Conservation (phyloP, 2,113 vertebrate genomes). For the Gallinago jamesoni region DNA sequence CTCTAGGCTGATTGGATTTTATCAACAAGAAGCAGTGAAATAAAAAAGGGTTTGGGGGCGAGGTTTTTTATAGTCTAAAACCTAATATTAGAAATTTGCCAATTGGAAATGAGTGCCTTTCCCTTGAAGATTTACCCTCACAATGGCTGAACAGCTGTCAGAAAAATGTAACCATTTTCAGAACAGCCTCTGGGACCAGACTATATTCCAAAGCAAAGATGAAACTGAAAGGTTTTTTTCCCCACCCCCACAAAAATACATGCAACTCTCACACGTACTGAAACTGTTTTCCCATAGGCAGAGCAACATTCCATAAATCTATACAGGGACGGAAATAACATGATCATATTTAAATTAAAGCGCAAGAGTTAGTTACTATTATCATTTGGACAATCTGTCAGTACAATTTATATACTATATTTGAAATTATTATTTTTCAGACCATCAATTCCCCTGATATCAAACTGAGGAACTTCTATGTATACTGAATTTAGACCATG, state of each 20-base stretch:
- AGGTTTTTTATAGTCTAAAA: conserved; percentile 14
- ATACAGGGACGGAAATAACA: background rate
- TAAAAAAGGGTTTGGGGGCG: background rate
- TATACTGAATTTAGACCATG: background rate
- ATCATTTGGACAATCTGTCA: background rate
- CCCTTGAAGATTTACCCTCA: background rate
- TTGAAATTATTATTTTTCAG: background rate
- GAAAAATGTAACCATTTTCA: background rate
- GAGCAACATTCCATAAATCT: background rate
- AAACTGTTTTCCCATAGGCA: background rate
- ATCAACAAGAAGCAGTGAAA: conserved; percentile 38
- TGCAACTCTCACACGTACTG: background rate
- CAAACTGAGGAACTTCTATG: background rate
- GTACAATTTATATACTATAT: background rate
- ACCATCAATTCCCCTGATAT: background rate
- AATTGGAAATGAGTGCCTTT: conserved; percentile 1
- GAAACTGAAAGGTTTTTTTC: background rate
- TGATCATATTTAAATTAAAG: background rate
- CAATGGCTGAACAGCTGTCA: background rate
- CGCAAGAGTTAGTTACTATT: background rate
- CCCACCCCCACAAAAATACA: background rate
- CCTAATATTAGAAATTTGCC: conserved; percentile 57
- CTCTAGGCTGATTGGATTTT: conserved; percentile 69
- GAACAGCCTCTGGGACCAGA: background rate
- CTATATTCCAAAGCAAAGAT: background rate